phyloP scores from a whole-genome alignment of 1,140 invertebrate species.

The Aplysia californica region DNA sequence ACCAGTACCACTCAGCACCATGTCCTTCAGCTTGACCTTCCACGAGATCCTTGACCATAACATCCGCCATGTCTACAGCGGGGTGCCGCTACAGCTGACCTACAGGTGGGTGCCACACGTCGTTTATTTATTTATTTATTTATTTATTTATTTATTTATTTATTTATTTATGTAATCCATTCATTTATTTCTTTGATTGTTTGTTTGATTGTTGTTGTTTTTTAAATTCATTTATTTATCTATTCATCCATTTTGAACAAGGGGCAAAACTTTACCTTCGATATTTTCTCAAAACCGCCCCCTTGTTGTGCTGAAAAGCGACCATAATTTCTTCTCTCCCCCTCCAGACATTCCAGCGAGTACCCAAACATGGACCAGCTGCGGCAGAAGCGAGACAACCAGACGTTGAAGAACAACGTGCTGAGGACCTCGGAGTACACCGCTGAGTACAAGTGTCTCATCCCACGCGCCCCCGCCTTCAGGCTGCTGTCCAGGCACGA shows the following conservation, averaged over 20 bases:
- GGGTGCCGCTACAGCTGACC: slow-evolving; percentile 37
- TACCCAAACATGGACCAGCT: slow-evolving; percentile 56
- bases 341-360: slow-evolving; percentile 37
- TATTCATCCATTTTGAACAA: not conserved
- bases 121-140: not conserved
- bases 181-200: not conserved
- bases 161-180: not conserved
- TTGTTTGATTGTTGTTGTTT: not conserved
- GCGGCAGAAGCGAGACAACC: slow-evolving; percentile 42
- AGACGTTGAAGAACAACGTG: slow-evolving; percentile 46
- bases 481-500: slow-evolving; percentile 48
- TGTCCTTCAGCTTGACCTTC: slow-evolving; percentile 50
- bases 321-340: not conserved
- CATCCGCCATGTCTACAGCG: slow-evolving; percentile 55
- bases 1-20: no score
- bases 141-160: not conserved
- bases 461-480: slow-evolving; percentile 54
- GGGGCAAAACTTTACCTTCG: not conserved
- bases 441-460: slow-evolving; percentile 48
- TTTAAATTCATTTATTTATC: not conserved
- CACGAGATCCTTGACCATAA: slow-evolving; percentile 49
- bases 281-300: not conserved
- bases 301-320: not conserved
- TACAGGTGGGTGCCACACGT: slow-evolving; percentile 14
- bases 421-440: slow-evolving; percentile 50